These are phyloP conservation scores for Verasper variegatus DNA, from an alignment of 2,113 vertebrate genomes.

Conservation along the genomic window DNA sequence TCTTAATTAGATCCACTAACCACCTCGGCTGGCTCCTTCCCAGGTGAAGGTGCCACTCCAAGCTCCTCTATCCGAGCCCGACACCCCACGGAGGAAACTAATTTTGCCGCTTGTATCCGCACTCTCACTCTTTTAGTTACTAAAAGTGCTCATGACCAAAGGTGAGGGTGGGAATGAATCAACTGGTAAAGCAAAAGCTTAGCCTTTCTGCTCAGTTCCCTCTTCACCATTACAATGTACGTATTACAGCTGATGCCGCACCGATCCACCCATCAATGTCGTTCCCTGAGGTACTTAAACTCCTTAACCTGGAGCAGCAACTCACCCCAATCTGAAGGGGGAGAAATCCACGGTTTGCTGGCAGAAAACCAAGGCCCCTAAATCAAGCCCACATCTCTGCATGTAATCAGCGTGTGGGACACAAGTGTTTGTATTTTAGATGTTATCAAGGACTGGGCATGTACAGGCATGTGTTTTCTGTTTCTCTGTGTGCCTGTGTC, in stretches of 20 bases:
- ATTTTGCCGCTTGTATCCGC: too few relatives aligned
- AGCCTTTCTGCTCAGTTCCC: neutral
- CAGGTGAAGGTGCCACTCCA: too few relatives aligned
- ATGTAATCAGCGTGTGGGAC: slow-evolving; percentile 11
- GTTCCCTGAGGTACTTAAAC: too few relatives aligned
- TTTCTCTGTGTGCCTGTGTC: slow-evolving; percentile 14
- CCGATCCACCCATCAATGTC: too few relatives aligned
- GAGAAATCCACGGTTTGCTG: neutral
- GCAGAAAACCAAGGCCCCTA: neutral
- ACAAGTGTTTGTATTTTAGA: slow-evolving; percentile 41
- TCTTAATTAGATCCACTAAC: neutral
- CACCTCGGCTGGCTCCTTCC: neutral
- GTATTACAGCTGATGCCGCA: too few relatives aligned
- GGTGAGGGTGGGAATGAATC: neutral
- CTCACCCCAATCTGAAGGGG: neutral
- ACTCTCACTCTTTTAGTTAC: too few relatives aligned
- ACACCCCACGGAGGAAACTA: too few relatives aligned
- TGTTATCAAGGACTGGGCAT: slow-evolving; percentile 35
- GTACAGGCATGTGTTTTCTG: slow-evolving; percentile 40
- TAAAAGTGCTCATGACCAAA: too few relatives aligned
- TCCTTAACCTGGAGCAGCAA: too few relatives aligned
- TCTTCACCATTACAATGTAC: neutral
- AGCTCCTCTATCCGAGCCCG: too few relatives aligned
- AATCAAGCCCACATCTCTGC: slow-evolving; percentile 4
- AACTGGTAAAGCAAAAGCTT: neutral